phyloP scores from a whole-genome alignment of 2,888 invertebrate genomes.

The Noctuana brunneofusca region DNA sequence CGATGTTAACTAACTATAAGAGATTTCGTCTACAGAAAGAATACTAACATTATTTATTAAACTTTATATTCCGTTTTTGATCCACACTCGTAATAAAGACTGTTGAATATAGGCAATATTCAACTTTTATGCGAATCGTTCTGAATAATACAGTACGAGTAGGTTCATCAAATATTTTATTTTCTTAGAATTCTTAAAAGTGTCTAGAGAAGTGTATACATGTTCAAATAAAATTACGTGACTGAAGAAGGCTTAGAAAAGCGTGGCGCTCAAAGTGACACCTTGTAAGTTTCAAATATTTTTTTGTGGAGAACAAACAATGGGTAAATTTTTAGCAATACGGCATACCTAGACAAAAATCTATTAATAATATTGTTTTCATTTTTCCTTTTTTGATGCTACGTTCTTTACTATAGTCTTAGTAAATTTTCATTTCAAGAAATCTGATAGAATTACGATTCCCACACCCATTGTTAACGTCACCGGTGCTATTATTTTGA shows the following conservation, averaged over 20 bases:
- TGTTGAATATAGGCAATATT: too few species aligned
- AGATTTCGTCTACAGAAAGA: background rate
- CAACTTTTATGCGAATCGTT: background rate
- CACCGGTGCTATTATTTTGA: too few species aligned
- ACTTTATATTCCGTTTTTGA: slow-evolving; percentile 2
- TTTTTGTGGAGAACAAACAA: background rate
- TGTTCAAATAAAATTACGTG: background rate
- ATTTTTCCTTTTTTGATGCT: too few species aligned
- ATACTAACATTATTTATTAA: background rate
- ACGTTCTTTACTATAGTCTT: too few species aligned
- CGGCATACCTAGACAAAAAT: too few species aligned
- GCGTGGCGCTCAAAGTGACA: background rate
- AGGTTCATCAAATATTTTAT: background rate
- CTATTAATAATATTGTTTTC: too few species aligned
- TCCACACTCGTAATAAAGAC: background rate
- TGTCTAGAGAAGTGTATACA: background rate
- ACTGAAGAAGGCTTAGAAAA: background rate
- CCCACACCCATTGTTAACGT: too few species aligned
- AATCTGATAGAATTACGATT: too few species aligned
- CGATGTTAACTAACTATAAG: too few species aligned
- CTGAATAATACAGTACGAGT: background rate
- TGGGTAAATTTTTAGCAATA: too few species aligned
- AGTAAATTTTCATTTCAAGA: too few species aligned
- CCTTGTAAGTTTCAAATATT: background rate
- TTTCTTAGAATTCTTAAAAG: background rate